Conservation (phyloP, 2,113 vertebrate species). For the Bolborhynchus lineola region DNA sequence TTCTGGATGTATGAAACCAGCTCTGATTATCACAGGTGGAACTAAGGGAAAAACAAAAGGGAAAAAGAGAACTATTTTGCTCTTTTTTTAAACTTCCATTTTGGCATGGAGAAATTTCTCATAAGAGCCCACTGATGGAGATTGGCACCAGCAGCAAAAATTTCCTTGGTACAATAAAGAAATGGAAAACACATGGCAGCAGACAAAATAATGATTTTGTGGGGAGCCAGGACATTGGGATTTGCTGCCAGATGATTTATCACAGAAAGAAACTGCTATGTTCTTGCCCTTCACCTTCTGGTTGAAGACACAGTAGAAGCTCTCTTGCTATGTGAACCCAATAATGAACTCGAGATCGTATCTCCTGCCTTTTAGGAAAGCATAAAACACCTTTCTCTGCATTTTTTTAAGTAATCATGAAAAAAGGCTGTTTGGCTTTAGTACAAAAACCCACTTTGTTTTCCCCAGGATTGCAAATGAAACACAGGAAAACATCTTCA, state of each 20-base stretch:
- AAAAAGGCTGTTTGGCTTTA: background rate
- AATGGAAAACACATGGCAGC: background rate
- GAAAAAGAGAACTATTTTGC: background rate
- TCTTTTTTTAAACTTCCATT: background rate
- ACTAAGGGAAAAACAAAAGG: background rate
- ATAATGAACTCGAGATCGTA: background rate
- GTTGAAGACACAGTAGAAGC: background rate
- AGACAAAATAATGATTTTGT: background rate
- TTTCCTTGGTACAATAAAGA: background rate
- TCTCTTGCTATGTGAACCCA: background rate
- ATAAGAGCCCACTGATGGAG: background rate
- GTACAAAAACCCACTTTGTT: background rate
- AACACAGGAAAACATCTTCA: background rate
- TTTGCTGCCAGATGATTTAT: background rate
- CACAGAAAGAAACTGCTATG: background rate
- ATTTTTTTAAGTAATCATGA: background rate
- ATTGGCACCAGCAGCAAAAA: background rate
- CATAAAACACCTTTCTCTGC: background rate
- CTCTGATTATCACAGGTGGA: background rate
- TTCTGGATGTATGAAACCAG: background rate
- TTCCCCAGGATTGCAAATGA: background rate
- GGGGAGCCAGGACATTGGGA: background rate
- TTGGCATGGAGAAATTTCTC: background rate
- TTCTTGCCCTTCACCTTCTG: background rate
- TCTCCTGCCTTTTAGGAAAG: background rate